Evolutionary conservation across 2,113 vertebrate species (phyloP).

Genomic region (Triplophysa tibetana): DNA sequence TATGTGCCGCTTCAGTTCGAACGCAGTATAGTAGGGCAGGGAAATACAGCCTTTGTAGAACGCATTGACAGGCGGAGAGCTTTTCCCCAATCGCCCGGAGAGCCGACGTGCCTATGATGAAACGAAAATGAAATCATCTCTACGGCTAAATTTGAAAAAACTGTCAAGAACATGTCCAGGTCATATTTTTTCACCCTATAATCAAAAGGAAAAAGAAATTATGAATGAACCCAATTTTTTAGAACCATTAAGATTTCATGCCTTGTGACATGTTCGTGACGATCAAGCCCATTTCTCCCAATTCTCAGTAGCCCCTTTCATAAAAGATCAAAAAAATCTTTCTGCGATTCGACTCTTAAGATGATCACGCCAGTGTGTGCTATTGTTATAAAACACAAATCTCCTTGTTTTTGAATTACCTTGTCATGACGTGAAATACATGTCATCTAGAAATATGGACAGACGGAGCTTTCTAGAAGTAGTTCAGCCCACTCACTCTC

Average conservation of each 20-base stretch:
- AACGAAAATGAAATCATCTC: neutral
- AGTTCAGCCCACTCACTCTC: constrained; percentile 35
- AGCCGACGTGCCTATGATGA: neutral
- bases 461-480: neutral
- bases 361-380: neutral
- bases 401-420: neutral
- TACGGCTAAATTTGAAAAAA: neutral
- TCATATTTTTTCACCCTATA: neutral
- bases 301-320: no score
- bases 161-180: neutral
- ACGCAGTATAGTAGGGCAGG: constrained; percentile 37
- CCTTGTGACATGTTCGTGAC: no score
- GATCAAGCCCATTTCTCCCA: no score
- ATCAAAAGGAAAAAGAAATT: no score
- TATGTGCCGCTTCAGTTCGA: constrained; percentile 46
- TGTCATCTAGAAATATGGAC: neutral
- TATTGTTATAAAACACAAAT: neutral
- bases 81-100: neutral
- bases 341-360: neutral
- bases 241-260: no score
- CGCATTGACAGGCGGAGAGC: neutral
- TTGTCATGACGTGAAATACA: neutral
- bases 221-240: no score
- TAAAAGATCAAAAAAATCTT: neutral
- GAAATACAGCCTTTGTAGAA: constrained; percentile 22